Evolutionary conservation across 2,113 vertebrate genomes (phyloP), one percentile per base, ranked within the genome.

Genomic region (Collichthys lucidus): DNA sequence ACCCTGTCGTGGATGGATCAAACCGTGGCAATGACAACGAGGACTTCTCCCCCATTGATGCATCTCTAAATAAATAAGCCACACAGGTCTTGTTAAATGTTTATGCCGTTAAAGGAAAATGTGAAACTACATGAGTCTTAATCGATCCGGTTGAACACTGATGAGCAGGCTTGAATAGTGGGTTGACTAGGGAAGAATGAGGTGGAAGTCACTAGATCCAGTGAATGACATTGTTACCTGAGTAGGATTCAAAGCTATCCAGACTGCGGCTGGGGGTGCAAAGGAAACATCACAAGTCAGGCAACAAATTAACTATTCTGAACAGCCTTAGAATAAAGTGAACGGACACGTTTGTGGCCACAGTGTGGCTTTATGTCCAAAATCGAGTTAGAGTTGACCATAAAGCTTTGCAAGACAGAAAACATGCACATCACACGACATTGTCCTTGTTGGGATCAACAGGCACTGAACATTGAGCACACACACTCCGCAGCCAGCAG

Each of bases 221-320:
- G 64, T 74, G 56, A 74, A 89, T 79, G 79, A 79, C 22, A 44
- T 66, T 5, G 86, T 96, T 96, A 96, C 95, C 95, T 95, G 95
- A 93, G 89, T 92, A 94, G 70, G 95, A 93, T 81, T 95, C 95
- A 95, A 95, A 96, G 92, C 94, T 95, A 94, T 95, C 95, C 95
- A 95, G 92, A 95, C 95, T 95, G 94, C 89, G 94, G 93, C 95
- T 95, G 88, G 73, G 89, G 92, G 82, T 84, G 86, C 88, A 94
- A 86, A 92, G 89, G 82, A 91, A 88, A 92, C 79, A 85, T 91
- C 76, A 93, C 85, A 90, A 52, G 84, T 93, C 87, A 92, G 86
- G 86, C 72, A 91, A 79, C 64, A 70, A 31, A 70, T 42, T 29
- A n/a, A 77, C 53, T 57, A 6, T 24, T 82, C 70, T 71, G 3